Conservation (phyloP, 2,797 vertebrate genomes). For the Crenichthys baileyi region DNA sequence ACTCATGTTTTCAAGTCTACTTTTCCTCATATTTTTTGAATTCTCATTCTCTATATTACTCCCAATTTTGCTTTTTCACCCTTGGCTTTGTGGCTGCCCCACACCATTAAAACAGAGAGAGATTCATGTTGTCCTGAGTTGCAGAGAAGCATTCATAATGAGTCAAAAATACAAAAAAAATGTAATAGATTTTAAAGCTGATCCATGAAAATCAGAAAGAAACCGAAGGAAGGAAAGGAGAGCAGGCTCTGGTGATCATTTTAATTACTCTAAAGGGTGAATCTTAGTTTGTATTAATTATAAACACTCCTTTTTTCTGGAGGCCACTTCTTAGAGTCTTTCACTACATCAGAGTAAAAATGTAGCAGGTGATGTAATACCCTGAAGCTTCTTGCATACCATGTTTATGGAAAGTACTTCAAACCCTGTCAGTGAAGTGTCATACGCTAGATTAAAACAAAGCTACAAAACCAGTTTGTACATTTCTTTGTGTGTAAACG, state of each 20-base stretch:
- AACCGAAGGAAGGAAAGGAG: not conserved
- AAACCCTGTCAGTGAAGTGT: constrained; percentile 7
- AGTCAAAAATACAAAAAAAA: constrained; percentile 23
- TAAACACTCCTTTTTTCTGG: not conserved
- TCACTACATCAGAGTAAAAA: constrained; percentile 1
- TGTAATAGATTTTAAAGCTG: constrained; percentile 27
- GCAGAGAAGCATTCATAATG: constrained; percentile 14
- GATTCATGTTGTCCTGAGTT: constrained; percentile 31
- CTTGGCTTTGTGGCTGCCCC: constrained; percentile 32
- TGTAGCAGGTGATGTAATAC: not conserved
- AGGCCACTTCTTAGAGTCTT: constrained; percentile 2
- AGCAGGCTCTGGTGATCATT: not conserved
- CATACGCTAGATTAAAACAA: constrained; percentile 24
- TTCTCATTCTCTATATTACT: constrained; percentile 22
- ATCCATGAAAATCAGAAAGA: constrained; percentile 21
- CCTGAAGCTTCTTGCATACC: constrained; percentile 18
- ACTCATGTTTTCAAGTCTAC: constrained; percentile 39
- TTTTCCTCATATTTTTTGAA: constrained; percentile 22
- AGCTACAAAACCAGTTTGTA: constrained; percentile 24
- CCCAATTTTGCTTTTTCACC: constrained; percentile 6
- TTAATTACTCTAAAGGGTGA: constrained; percentile 2
- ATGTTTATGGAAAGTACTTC: constrained; percentile 12
- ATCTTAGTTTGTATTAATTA: not conserved
- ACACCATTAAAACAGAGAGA: constrained; percentile 33
- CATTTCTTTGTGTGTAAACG: constrained; percentile 30